Conservation (phyloP, 1,140 invertebrate genomes). For the Ostrea edulis region DNA sequence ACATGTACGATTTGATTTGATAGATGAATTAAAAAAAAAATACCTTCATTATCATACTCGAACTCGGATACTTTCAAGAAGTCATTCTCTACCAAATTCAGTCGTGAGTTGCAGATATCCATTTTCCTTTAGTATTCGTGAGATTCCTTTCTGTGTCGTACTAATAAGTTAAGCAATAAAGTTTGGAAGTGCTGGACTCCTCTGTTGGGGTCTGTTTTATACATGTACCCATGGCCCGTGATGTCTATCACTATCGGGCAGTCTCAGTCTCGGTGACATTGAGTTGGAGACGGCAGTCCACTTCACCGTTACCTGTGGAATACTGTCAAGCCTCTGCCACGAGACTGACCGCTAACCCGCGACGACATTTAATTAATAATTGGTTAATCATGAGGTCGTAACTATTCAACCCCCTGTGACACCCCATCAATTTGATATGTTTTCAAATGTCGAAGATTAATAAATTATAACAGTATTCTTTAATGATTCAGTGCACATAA, state of each 20-base stretch:
- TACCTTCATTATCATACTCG: not conserved
- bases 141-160: not conserved
- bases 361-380: not conserved
- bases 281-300: not conserved
- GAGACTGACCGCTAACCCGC: not conserved
- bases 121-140: not conserved
- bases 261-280: not conserved
- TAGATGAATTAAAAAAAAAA: not conserved
- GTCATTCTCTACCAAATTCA: not conserved
- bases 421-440: not conserved
- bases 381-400: not conserved
- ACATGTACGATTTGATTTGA: not conserved
- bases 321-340: not conserved
- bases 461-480: not conserved
- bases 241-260: not conserved
- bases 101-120: not conserved
- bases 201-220: not conserved
- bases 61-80: not conserved
- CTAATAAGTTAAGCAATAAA: not conserved
- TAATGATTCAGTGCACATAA: no score
- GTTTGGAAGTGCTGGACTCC: not conserved
- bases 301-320: constrained; percentile 7
- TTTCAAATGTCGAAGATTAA: not conserved
- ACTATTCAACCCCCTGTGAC: not conserved
- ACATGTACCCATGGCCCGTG: not conserved